Conservation (phyloP, 2,888 invertebrate genomes). For the Caenorhabditis doughertyi region DNA sequence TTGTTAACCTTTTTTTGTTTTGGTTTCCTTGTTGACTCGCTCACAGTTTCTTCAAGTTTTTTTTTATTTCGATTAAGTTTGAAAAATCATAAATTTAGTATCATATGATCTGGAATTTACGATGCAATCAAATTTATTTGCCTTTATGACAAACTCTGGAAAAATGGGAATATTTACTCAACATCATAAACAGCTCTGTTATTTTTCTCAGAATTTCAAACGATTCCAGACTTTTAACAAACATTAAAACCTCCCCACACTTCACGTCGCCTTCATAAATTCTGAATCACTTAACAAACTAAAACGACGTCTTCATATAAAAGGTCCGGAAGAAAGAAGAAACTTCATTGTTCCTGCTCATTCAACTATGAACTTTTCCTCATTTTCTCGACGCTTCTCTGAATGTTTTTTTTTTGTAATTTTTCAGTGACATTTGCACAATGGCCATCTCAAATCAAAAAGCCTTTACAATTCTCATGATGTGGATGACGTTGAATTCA, state of each 20-base stretch:
- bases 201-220: slow-evolving; percentile 24
- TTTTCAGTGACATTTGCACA: slow-evolving; percentile 13
- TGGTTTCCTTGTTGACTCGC: slow-evolving; percentile 1
- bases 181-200: slow-evolving; percentile 30
- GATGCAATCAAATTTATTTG: slow-evolving; percentile 14
- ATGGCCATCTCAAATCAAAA: slow-evolving; percentile 3
- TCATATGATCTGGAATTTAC: slow-evolving; percentile 4
- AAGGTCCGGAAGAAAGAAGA: slow-evolving; percentile 1
- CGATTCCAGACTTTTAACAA: background rate
- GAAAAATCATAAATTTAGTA: background rate
- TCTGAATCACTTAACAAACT: slow-evolving; percentile 37
- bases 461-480: background rate
- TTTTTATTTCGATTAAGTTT: background rate
- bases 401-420: background rate
- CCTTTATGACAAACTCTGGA: slow-evolving; percentile 8
- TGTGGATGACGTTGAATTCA: slow-evolving; percentile 18
- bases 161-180: slow-evolving; percentile 19
- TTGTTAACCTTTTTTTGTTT: slow-evolving; percentile 1
- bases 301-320: slow-evolving; percentile 13
- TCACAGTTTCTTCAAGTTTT: background rate
- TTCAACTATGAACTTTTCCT: slow-evolving; percentile 2
- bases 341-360: slow-evolving; percentile 6
- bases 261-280: background rate
- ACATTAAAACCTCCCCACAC: background rate
- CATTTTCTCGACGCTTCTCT: background rate